Conservation (phyloP, 2,797 vertebrate genomes). For the Rachycentron canadum region DNA sequence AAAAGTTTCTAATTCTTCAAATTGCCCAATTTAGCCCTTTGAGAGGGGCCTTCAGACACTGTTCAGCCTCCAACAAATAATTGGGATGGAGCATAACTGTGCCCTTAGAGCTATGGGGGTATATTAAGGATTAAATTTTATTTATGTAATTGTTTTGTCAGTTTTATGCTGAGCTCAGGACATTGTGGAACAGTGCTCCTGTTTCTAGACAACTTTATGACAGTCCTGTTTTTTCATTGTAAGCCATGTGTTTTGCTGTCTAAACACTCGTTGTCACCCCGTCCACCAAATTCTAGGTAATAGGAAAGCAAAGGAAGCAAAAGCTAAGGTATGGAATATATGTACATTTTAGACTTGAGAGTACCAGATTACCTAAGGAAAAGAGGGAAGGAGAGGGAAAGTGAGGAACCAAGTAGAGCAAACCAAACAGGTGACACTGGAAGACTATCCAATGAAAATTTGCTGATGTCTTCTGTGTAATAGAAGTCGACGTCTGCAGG, state of each 20-base stretch:
- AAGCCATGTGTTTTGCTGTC: constrained; percentile 26
- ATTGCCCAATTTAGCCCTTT: too few relatives aligned
- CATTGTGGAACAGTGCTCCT: constrained; percentile 2
- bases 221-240: constrained; percentile 22
- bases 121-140: neutral
- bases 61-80: neutral
- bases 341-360: neutral
- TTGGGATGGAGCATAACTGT: neutral
- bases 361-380: neutral
- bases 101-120: neutral
- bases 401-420: constrained; percentile 9
- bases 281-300: constrained; percentile 36
- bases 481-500: constrained; percentile 66
- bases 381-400: neutral
- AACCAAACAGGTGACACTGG: constrained; percentile 33
- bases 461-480: constrained; percentile 75
- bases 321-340: neutral
- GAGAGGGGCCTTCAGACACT: neutral
- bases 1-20: too few relatives aligned
- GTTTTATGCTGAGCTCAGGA: neutral
- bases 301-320: neutral
- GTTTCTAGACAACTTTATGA: constrained; percentile 10
- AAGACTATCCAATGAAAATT: constrained; percentile 48
- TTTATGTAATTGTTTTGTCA: neutral
- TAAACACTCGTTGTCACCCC: constrained; percentile 50